phyloP scores from a whole-genome alignment of 1,140 invertebrate species.

The Trachelipus rathkii region DNA sequence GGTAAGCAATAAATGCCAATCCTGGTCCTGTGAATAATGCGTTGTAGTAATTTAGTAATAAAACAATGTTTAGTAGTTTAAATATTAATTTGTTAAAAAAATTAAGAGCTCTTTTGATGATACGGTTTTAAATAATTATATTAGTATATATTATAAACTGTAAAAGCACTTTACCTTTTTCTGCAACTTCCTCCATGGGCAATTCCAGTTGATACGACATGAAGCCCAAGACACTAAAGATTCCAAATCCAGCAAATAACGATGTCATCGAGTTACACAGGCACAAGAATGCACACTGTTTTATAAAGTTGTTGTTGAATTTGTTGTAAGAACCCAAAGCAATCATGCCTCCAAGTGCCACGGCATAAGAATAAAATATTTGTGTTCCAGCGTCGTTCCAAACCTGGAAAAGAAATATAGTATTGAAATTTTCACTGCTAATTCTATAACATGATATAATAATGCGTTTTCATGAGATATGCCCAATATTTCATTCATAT shows the following conservation, averaged over 20 bases:
- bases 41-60: too few relatives aligned
- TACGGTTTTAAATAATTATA: too few relatives aligned
- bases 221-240: slow-evolving; percentile 53
- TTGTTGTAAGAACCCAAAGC: slow-evolving; percentile 60
- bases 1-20: slow-evolving; percentile 58
- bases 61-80: too few relatives aligned
- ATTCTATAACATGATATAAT: neutral
- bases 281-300: slow-evolving; percentile 52
- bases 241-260: slow-evolving; percentile 60
- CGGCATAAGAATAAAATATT: slow-evolving; percentile 53
- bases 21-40: slow-evolving; percentile 51
- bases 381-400: slow-evolving; percentile 54
- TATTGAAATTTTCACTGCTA: neutral
- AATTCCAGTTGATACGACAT: slow-evolving; percentile 52
- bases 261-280: slow-evolving; percentile 52
- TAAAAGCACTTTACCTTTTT: slow-evolving; percentile 43
- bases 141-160: slow-evolving; percentile 17
- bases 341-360: slow-evolving; percentile 55
- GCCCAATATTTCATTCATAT: slow-evolving; percentile 36
- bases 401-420: slow-evolving; percentile 46
- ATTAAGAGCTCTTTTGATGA: too few relatives aligned
- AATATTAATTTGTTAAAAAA: too few relatives aligned
- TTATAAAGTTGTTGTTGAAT: slow-evolving; percentile 72
- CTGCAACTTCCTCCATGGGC: slow-evolving; percentile 50
- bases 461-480: slow-evolving; percentile 35